Conservation (phyloP, 2,888 invertebrate species). For the Troides aeacus region DNA sequence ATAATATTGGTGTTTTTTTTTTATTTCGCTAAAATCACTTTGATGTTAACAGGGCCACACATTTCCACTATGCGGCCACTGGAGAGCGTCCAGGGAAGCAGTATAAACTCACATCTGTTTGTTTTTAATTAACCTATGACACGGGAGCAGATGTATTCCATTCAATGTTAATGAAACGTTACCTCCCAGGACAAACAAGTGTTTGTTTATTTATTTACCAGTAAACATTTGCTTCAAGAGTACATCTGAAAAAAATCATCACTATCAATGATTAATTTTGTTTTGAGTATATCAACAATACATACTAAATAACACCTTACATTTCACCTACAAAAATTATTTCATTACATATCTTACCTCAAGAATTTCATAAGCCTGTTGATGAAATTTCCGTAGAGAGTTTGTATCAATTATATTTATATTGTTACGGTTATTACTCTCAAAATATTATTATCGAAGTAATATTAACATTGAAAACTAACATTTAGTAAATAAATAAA, state of each 20-base stretch:
- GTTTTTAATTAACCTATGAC: conserved; percentile 75
- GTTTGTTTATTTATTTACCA: conserved; percentile 14
- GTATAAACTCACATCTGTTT: conserved; percentile 67
- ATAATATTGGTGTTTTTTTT: neutral
- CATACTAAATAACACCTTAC: neutral
- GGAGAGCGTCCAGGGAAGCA: conserved; percentile 50
- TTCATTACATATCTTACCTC: neutral
- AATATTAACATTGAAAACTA: too few species aligned
- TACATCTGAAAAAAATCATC: neutral
- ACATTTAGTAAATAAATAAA: too few species aligned
- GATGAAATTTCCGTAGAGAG: too few species aligned
- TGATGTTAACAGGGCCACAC: conserved; percentile 17
- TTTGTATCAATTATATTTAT: too few species aligned
- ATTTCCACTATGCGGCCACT: conserved; percentile 15
- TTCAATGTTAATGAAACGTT: conserved; percentile 73
- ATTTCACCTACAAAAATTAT: neutral
- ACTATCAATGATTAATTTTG: neutral
- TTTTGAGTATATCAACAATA: neutral
- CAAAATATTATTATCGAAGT: too few species aligned
- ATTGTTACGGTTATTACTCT: too few species aligned
- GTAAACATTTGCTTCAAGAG: conserved; percentile 14
- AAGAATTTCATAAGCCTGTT: too few species aligned
- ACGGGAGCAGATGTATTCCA: conserved; percentile 62
- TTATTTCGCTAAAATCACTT: conserved; percentile 10
- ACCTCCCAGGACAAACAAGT: conserved; percentile 34